Evolutionary conservation across 1,140 invertebrate genomes (phyloP).

Genomic region (Ceratitis capitata): DNA sequence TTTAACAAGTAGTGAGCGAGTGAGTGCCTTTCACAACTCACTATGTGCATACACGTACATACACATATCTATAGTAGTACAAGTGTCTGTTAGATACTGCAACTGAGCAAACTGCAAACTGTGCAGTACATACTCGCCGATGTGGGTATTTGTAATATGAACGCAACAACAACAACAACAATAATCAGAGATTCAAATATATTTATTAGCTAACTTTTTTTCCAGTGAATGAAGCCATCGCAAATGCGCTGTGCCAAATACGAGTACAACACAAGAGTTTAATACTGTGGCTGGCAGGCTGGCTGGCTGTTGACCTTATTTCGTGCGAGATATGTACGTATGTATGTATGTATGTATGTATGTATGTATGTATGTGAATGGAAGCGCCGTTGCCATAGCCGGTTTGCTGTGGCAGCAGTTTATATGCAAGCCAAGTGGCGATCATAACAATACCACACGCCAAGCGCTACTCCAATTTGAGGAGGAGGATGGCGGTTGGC

Average conservation of each 20-base stretch:
- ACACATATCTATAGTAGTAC: background rate
- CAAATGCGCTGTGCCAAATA: constrained; percentile 13
- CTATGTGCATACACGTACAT: background rate
- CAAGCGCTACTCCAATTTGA: too few species aligned
- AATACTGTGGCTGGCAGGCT: background rate
- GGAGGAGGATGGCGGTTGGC: background rate
- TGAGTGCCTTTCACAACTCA: background rate
- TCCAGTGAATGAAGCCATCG: constrained; percentile 24
- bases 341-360: background rate
- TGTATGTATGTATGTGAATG: background rate
- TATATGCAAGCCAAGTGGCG: background rate
- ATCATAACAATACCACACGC: background rate
- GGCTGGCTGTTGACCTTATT: background rate
- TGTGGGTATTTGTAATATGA: background rate
- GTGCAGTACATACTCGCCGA: background rate
- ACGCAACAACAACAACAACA: background rate
- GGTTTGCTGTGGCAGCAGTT: background rate
- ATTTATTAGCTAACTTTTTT: constrained; percentile 34
- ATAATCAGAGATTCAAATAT: background rate
- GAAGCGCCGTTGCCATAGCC: background rate
- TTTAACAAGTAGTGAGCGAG: background rate
- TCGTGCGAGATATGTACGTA: background rate
- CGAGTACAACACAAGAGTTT: background rate
- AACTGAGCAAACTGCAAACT: background rate
- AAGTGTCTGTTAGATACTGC: too few species aligned